Percentiles rank a stretch among this genome's conserved stretches.
phyloP scores from a whole-genome alignment of 2,113 vertebrate genomes.

The Oreochromis tanganicae region DNA sequence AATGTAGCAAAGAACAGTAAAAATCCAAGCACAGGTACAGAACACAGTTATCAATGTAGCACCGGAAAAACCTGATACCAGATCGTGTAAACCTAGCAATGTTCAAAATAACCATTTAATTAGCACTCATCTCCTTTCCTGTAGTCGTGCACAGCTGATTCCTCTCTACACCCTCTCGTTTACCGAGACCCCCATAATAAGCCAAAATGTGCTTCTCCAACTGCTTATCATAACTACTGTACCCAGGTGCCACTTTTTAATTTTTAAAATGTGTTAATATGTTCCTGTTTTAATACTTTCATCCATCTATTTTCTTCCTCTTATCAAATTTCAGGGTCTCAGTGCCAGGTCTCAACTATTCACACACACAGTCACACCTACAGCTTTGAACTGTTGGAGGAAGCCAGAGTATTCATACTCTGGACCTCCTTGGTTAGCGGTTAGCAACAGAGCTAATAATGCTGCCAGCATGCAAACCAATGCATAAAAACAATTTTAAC shows the following conservation, averaged over 20 bases:
- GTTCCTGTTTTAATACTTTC: not conserved
- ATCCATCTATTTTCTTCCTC: not conserved
- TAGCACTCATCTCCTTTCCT: not conserved
- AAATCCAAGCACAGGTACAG: too few relatives aligned
- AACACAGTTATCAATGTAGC: not conserved
- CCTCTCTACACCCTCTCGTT: not conserved
- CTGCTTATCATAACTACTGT: not conserved
- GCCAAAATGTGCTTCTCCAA: fast-evolving
- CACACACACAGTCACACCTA: not conserved
- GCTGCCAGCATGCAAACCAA: not conserved
- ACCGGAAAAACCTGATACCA: not conserved
- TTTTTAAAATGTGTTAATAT: not conserved
- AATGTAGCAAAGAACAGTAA: too few relatives aligned
- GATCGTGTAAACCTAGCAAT: not conserved
- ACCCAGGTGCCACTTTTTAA: not conserved
- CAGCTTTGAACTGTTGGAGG: not conserved
- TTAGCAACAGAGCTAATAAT: not conserved
- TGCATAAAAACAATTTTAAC: not conserved
- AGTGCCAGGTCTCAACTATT: not conserved
- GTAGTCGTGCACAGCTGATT: not conserved
- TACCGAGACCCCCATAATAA: not conserved
- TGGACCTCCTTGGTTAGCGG: not conserved
- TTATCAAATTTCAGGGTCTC: not conserved
- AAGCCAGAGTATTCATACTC: fast-evolving
- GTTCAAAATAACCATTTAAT: not conserved